Evolutionary conservation across 1,140 invertebrate genomes (phyloP), one percentile per base, ranked within the genome.

Genomic region (Atta texana): DNA sequence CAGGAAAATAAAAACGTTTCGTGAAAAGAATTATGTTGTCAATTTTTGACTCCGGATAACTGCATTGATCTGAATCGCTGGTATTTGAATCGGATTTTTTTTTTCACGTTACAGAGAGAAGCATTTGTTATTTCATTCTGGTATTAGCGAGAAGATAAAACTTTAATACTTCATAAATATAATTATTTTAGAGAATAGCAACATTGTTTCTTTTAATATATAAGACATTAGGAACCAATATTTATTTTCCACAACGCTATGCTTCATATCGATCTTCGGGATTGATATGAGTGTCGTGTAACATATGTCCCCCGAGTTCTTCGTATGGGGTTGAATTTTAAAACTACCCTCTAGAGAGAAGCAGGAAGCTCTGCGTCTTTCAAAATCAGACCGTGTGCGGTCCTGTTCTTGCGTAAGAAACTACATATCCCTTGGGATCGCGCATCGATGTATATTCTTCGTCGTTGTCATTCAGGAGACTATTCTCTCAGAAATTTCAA

Each of bases 271-370:
- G 89, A 90, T 90, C 72, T 51, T 61, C 18, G 53, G 53, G 53
- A 92, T 93, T 91, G 92, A 90, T 87, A 93, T 93, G 92, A 92
- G 85, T 55, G 28, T 39, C 86, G 87, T 92, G 91, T 92, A 92
- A 80, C 86, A 72, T 66, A 84, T 82, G 76, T 86, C 89, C 89
- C 91, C 89, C 80, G 72, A 81, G 77, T 78, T 57, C 82, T 89
- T n/a, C 91, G 92, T 87, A 91, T 94, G 92, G 93, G 93, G 89
- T 90, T 93, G 93, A 94, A 94, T 94, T 94, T 94, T 93, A 94
- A 94, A 94, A 93, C 93, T 93, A 82, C 91, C 91, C 93, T 89
- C 93, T 64, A 34, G 93, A 93, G 93, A 92, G 68, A 84, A 53
- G 64, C 16, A 59, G 44, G 66, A 72, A 28, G 49, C 74, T 55